Conservation (phyloP, 2,113 vertebrate species). For the Nesogale talazaci region DNA sequence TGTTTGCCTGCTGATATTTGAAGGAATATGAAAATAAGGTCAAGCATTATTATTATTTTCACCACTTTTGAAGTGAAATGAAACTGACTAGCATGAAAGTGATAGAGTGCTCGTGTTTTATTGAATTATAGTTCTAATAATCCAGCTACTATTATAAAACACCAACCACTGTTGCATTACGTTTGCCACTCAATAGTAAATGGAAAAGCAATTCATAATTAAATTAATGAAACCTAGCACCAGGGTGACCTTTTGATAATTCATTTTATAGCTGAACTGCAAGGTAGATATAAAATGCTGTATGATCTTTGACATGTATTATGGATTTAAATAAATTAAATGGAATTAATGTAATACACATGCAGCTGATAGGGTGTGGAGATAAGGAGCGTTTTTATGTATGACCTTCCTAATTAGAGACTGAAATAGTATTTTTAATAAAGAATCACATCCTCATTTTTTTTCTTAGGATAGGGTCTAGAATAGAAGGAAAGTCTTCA, state of each 20-base stretch:
- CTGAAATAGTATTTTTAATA: slow-evolving; percentile 46
- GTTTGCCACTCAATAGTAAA: slow-evolving; percentile 63
- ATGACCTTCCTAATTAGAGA: slow-evolving; percentile 56
- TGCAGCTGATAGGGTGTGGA: slow-evolving; percentile 24
- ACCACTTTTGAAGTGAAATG: slow-evolving; percentile 46
- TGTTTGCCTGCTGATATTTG: background rate
- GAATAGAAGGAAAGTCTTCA: background rate
- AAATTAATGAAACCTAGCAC: slow-evolving; percentile 74
- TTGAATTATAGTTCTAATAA: slow-evolving; percentile 54
- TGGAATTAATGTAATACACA: slow-evolving; percentile 59
- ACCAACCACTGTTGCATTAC: slow-evolving; percentile 32
- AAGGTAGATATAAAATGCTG: slow-evolving; percentile 61
- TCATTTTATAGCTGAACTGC: slow-evolving; percentile 60
- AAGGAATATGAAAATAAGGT: background rate
- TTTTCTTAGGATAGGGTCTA: slow-evolving; percentile 1
- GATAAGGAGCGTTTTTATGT: slow-evolving; percentile 60
- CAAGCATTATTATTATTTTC: slow-evolving; percentile 52
- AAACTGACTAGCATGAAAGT: slow-evolving; percentile 30
- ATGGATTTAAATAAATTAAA: slow-evolving; percentile 71
- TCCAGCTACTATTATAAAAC: slow-evolving; percentile 41
- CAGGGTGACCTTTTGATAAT: slow-evolving; percentile 69
- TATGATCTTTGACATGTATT: slow-evolving; percentile 65
- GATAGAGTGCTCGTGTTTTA: slow-evolving; percentile 22
- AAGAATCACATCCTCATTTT: background rate
- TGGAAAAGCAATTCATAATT: slow-evolving; percentile 71